Percentiles rank a stretch among this genome's conserved stretches.
Conservation (phyloP, 2,113 vertebrate genomes). For the Gasterosteus nipponicus region DNA sequence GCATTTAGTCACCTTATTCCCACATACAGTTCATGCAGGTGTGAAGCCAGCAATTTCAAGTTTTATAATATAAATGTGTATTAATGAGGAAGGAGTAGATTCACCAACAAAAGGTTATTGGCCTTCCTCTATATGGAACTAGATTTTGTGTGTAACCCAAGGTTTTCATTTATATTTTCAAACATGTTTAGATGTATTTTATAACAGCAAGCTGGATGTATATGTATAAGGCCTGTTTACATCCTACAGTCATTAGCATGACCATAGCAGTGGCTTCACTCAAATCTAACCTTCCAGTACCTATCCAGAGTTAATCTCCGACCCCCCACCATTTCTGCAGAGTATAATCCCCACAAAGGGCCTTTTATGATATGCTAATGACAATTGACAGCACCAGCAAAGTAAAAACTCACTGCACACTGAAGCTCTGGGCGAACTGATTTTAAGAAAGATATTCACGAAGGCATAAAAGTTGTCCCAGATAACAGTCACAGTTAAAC, state of each 20-base stretch:
- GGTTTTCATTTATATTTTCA: not conserved
- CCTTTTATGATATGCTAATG: slow-evolving; percentile 35
- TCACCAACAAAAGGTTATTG: not conserved
- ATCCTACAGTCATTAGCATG: slow-evolving; percentile 30
- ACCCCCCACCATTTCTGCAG: not conserved
- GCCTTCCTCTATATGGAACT: not conserved
- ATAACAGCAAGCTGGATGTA: not conserved
- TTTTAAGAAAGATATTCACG: not conserved
- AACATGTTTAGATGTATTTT: not conserved
- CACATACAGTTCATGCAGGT: not conserved
- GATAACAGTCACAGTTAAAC: not conserved
- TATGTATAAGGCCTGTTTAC: not conserved
- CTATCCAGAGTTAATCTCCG: slow-evolving; percentile 14
- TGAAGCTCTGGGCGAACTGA: not conserved
- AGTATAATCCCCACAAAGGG: not conserved
- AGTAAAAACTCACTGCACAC: not conserved
- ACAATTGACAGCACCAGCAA: not conserved
- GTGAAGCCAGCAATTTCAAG: not conserved
- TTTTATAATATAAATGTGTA: too few species aligned
- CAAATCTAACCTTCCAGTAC: not conserved
- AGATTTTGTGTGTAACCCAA: not conserved
- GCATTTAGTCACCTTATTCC: not conserved
- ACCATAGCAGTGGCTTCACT: slow-evolving; percentile 1
- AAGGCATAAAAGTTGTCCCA: not conserved
- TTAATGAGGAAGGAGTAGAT: not conserved